These are phyloP conservation scores for Atlantisia rogersi DNA, from an alignment of 2,113 vertebrate species.

Conservation along the genomic window DNA sequence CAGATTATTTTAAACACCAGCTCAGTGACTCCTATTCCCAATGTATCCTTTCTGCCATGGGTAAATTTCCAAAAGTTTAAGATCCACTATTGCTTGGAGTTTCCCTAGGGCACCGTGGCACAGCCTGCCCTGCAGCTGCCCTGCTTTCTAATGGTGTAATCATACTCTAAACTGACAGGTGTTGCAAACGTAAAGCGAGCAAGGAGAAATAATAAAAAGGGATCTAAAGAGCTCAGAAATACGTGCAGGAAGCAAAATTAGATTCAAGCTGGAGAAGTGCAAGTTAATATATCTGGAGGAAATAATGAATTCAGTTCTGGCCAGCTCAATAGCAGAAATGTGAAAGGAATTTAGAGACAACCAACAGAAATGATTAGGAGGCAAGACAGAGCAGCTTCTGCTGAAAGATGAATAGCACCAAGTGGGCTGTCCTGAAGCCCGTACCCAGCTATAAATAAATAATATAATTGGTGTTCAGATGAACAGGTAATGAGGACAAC, in stretches of 20 bases:
- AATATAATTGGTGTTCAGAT: not conserved
- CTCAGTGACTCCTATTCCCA: not conserved
- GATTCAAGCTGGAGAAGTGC: constrained; percentile 19
- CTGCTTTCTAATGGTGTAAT: not conserved
- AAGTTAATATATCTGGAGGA: constrained; percentile 24
- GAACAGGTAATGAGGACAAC: not conserved
- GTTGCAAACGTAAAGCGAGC: not conserved
- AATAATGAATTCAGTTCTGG: constrained; percentile 38
- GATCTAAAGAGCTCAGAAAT: constrained; percentile 51
- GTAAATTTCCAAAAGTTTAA: not conserved
- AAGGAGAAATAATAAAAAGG: constrained; percentile 54
- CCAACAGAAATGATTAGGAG: not conserved
- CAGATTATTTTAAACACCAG: not conserved
- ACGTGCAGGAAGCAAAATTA: constrained; percentile 19
- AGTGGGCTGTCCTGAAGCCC: not conserved
- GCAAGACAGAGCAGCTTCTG: not conserved
- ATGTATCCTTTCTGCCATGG: not conserved
- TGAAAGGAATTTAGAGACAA: constrained; percentile 14
- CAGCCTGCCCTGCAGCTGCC: not conserved
- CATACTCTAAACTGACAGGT: constrained; percentile 9
- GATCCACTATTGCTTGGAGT: not conserved
- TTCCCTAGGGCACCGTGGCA: not conserved
- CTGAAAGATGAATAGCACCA: not conserved
- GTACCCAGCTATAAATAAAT: not conserved
- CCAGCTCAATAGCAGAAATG: not conserved